Evolutionary conservation across 1,140 invertebrate genomes (phyloP).

Genomic region (Arctopsyche grandis): DNA sequence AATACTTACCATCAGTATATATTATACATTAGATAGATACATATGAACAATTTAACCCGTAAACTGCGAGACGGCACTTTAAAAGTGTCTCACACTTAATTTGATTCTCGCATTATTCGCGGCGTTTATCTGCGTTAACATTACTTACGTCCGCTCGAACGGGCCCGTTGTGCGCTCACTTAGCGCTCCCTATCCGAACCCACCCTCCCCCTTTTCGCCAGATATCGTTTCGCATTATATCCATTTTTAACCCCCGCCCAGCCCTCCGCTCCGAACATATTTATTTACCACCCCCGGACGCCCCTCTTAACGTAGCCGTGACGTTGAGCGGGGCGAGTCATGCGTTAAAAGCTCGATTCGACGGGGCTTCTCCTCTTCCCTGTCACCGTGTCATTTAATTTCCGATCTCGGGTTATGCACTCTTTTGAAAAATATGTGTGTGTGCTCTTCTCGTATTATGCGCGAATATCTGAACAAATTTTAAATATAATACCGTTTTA

Average conservation of each 20-base stretch:
- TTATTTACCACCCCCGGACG: constrained; percentile 26
- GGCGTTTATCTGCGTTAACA: constrained; percentile 42
- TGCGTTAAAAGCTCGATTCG: constrained; percentile 38
- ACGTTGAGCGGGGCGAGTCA: constrained; percentile 18
- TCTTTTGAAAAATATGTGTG: not conserved
- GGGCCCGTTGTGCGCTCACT: constrained; percentile 30
- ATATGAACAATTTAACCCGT: constrained; percentile 1
- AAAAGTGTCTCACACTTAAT: constrained; percentile 34
- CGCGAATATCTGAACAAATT: not conserved
- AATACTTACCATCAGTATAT: no score
- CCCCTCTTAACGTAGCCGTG: not conserved
- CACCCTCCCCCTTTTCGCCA: not conserved
- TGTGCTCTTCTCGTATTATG: not conserved
- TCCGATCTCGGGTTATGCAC: constrained; percentile 22
- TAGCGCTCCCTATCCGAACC: not conserved
- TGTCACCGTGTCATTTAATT: constrained; percentile 36
- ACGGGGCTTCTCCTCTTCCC: not conserved
- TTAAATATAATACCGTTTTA: no score
- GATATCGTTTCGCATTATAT: constrained; percentile 19
- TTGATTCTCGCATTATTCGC: constrained; percentile 30
- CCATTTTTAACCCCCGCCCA: constrained; percentile 41
- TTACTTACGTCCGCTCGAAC: constrained; percentile 38
- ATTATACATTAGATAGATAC: not conserved
- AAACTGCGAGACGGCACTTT: not conserved
- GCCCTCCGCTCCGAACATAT: constrained; percentile 18